Evolutionary conservation across 2,113 vertebrate genomes (phyloP).

Genomic region (Odontesthes bonariensis): DNA sequence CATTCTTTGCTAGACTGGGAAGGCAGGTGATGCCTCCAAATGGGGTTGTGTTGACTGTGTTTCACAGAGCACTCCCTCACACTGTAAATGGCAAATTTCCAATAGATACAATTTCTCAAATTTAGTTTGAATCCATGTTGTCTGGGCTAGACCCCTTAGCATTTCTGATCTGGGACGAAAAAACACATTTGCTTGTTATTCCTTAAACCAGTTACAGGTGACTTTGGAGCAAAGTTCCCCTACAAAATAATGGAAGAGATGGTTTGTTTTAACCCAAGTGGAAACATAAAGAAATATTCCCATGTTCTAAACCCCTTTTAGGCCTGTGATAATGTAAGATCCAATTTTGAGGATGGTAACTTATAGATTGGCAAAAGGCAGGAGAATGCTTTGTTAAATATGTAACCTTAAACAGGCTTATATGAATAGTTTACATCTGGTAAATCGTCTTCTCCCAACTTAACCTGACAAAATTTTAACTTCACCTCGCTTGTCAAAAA

Average conservation of each 20-base stretch:
- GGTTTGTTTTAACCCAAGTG: too few species aligned
- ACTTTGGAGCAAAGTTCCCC: too few species aligned
- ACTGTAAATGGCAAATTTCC: constrained; percentile 13
- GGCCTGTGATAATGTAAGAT: too few species aligned
- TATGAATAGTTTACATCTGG: too few species aligned
- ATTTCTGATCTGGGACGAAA: too few species aligned
- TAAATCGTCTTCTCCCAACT: background rate
- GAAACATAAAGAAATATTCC: too few species aligned
- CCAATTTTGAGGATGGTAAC: too few species aligned
- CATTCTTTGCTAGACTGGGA: background rate
- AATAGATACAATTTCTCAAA: background rate
- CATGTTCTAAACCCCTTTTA: too few species aligned
- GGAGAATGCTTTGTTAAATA: background rate
- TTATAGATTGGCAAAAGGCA: too few species aligned
- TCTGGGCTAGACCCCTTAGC: background rate
- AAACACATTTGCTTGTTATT: too few species aligned
- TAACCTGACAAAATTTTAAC: constrained; percentile 3
- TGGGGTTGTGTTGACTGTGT: constrained; percentile 6
- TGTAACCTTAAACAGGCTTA: background rate
- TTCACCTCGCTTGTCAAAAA: background rate
- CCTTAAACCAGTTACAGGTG: too few species aligned
- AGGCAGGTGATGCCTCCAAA: constrained; percentile 15
- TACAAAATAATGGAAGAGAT: too few species aligned
- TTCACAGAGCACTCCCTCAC: constrained; percentile 2
- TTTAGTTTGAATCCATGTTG: background rate